A percentile compares a stretch with the other conserved stretches of the same genome.
phyloP scores from a whole-genome alignment of 2,113 vertebrate genomes.

The Sardina pilchardus region DNA sequence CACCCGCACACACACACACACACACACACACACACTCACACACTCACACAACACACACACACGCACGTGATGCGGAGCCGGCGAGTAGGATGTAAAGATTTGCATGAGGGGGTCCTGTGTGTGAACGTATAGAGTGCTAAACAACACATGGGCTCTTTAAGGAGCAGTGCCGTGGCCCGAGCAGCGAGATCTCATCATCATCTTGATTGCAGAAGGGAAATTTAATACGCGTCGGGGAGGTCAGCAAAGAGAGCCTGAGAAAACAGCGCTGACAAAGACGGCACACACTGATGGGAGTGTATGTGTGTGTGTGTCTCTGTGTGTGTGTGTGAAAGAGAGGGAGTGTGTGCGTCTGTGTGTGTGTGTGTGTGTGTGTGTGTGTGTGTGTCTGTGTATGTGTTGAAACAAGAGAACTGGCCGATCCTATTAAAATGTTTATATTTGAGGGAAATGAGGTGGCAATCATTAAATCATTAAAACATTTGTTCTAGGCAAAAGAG shows the following conservation, averaged over 20 bases:
- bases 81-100: background rate
- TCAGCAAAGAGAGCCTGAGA: conserved; percentile 16
- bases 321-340: conserved; percentile 16
- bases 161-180: background rate
- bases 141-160: background rate
- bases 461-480: conserved; percentile 15
- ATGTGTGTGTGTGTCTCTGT: conserved; percentile 11
- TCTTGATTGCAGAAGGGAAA: conserved; percentile 20
- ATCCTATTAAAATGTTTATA: background rate
- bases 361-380: background rate
- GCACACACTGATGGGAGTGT: conserved; percentile 11
- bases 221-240: conserved; percentile 10
- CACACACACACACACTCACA: no score
- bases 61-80: background rate
- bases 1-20: no score
- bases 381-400: background rate
- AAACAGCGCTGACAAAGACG: background rate
- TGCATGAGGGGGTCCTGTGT: background rate
- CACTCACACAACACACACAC: no score
- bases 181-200: background rate
- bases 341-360: conserved; percentile 18
- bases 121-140: background rate
- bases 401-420: conserved; percentile 4
- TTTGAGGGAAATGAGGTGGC: background rate
- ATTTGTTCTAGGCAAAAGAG: background rate